Base-by-base conservation (phyloP, 2,888 invertebrate genomes). In the Oscheius sp. region DNA sequence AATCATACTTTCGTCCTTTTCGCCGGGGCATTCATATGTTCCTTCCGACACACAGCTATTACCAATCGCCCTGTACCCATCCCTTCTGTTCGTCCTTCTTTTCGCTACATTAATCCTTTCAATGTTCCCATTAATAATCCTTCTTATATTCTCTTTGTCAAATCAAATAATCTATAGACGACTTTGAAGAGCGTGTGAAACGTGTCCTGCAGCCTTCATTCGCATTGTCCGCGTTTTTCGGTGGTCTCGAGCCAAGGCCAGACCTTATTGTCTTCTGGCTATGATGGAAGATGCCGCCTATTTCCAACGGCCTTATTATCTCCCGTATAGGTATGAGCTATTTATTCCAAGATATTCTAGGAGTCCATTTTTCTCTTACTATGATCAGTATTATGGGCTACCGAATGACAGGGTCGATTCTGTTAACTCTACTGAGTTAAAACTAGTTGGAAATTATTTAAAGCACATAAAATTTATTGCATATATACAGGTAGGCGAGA, bases 221-320 rank as follows among this genome's bases (percentile, higher is more conserved):
- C 41, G 59, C 28, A 59, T 59, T 59, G 59, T 59, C 12, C 41
- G 54, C 28, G 28, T 59, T 59, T 59, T 57, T 57, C 57, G 44
- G 26, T 26, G 28, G 59, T 44, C 59, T 59, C 59, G 59, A 59
- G 59, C 59, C 59, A 59, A 59, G 59, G 59, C 41, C 59, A 28
- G 9, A 54, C 30, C 44, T 26, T 44, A 59, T 59, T 59, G 44
- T 59, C 44, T 59, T 44, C n/a, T 26, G 41, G 41, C 41, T 26
- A 26, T 26, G 28, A 59, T 59, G 59, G 59, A 59, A 59, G 59
- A 59, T 44, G 59, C 59, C 59, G 59, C 59, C 59, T 59, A 59
- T 59, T 59, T 59, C 26, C 59, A 59, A 44, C 59, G 59, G 30
- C 59, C 59, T 59, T 59, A 59, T 59, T 59, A 59, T 59, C 44